These are phyloP conservation scores for Hermodice carunculata DNA, from an alignment of 2,888 invertebrate species.

Conservation along the genomic window DNA sequence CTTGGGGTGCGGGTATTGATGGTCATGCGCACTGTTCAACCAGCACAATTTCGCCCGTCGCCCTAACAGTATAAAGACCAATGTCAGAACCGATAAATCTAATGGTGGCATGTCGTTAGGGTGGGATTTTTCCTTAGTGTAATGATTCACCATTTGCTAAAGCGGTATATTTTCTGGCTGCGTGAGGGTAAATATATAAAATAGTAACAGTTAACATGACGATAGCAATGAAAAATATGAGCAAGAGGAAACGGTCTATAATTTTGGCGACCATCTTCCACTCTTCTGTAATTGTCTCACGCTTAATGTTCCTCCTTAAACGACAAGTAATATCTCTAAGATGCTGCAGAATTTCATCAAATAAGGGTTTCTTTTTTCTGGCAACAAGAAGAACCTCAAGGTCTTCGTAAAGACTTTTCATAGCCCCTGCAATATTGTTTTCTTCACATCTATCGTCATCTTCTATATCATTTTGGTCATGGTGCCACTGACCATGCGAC, in stretches of 20 bases:
- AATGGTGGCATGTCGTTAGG: too few species aligned
- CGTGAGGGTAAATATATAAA: constrained; percentile 35
- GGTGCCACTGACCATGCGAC: constrained; percentile 4
- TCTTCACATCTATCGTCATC: constrained; percentile 14
- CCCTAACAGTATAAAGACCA: too few species aligned
- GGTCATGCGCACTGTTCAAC: too few species aligned
- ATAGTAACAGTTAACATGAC: constrained; percentile 31
- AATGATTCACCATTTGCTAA: too few species aligned
- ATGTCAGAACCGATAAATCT: too few species aligned
- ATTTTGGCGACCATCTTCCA: constrained; percentile 42
- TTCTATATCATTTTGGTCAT: not conserved
- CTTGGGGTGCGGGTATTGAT: too few species aligned
- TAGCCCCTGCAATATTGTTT: constrained; percentile 13
- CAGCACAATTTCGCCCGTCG: too few species aligned
- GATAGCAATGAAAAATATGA: constrained; percentile 36
- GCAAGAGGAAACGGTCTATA: constrained; percentile 37
- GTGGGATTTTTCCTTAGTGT: too few species aligned
- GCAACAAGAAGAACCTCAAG: constrained; percentile 22
- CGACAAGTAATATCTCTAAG: constrained; percentile 35
- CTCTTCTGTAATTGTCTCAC: constrained; percentile 36
- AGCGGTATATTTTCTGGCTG: too few species aligned
- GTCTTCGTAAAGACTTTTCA: constrained; percentile 27
- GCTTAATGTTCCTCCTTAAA: constrained; percentile 31
- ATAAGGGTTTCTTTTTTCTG: constrained; percentile 23
- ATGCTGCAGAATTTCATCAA: constrained; percentile 39